A percentile compares a stretch with the other conserved stretches of the same genome.
Conservation (phyloP, 2,113 vertebrate genomes). For the Archilochus colubris region DNA sequence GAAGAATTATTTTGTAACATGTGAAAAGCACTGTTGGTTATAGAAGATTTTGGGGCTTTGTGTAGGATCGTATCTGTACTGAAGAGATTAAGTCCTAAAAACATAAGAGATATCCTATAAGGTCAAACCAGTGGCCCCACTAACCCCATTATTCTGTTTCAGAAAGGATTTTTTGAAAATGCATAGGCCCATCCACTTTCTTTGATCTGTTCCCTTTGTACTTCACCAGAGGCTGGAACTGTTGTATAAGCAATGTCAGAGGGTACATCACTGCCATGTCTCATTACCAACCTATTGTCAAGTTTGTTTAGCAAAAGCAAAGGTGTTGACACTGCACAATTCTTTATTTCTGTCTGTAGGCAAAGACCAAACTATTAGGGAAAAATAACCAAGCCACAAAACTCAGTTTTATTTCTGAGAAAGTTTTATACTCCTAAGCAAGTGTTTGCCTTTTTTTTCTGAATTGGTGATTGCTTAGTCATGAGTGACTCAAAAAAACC, state of each 20-base stretch:
- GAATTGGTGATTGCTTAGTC: not conserved
- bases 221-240: not conserved
- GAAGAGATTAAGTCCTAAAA: not conserved
- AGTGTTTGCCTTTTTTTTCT: not conserved
- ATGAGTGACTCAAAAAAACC: not conserved
- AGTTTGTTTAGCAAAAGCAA: not conserved
- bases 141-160: not conserved
- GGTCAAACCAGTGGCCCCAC: not conserved
- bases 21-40: constrained; percentile 19
- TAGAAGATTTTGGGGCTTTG: not conserved
- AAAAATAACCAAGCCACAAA: not conserved
- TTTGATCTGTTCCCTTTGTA: constrained; percentile 9
- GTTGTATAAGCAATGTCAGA: constrained; percentile 8
- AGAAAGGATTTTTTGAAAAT: not conserved
- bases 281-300: not conserved
- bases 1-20: constrained; percentile 3
- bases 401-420: not conserved
- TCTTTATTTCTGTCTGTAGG: not conserved
- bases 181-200: not conserved
- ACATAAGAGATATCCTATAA: not conserved
- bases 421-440: not conserved
- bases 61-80: not conserved
- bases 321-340: not conserved
- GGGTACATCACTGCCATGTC: not conserved
- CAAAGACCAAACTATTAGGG: not conserved